Percentiles rank a stretch among this genome's conserved stretches.
These are phyloP conservation scores for Drosophila paracracens DNA, from an alignment of 2,888 invertebrate genomes.

Conservation along the genomic window DNA sequence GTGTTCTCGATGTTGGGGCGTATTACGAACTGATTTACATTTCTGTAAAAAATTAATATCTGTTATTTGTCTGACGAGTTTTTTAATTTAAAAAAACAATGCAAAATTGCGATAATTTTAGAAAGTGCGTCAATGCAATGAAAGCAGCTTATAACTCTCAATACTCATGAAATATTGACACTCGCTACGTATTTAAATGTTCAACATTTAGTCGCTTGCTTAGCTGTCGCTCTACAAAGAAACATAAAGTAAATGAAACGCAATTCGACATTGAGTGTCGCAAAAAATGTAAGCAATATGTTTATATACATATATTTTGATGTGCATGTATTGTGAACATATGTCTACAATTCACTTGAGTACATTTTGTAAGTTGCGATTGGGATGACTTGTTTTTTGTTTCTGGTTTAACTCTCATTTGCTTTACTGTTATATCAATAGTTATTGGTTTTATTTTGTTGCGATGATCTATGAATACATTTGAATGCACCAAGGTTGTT, in stretches of 20 bases:
- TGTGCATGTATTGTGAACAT: background rate
- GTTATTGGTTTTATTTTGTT: conserved; percentile 10
- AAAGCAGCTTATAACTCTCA: background rate
- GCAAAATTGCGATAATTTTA: background rate
- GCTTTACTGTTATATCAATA: conserved; percentile 50
- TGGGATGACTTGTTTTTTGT: conserved; percentile 17
- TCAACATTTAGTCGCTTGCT: conserved; percentile 9
- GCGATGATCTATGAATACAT: conserved; percentile 8
- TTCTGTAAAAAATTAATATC: background rate
- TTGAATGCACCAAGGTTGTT: conserved; percentile 39
- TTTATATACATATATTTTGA: background rate
- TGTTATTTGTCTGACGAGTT: background rate
- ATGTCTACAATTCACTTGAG: conserved; percentile 10
- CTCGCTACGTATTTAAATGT: background rate
- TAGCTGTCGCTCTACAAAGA: conserved; percentile 28
- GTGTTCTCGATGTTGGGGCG: conserved; percentile 2
- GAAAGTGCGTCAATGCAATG: background rate
- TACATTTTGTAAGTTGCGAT: conserved; percentile 28
- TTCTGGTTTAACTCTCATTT: conserved; percentile 2
- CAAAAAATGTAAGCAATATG: background rate
- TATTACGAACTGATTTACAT: conserved; percentile 3
- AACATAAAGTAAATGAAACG: conserved; percentile 33
- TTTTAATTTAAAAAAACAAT: background rate
- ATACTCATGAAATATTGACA: background rate
- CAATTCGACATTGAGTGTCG: conserved; percentile 26